Evolutionary conservation across 2,888 invertebrate genomes (phyloP), one percentile per base, ranked within the genome.

Genomic region (Capitulum mitella): DNA sequence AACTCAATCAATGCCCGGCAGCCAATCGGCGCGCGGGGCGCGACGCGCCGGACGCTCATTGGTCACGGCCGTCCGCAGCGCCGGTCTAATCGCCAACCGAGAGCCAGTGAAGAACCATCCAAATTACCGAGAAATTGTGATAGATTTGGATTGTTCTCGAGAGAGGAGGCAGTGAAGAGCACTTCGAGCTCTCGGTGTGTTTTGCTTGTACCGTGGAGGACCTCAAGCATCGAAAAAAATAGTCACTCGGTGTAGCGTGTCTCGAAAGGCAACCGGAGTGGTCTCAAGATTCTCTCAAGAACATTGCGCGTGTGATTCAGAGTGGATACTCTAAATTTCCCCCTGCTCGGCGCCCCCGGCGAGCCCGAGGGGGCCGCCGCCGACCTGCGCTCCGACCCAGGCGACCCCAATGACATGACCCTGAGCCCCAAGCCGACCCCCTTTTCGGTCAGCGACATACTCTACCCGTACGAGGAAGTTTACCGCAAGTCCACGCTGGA

Each of bases 101-200:
- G 70, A 70, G 70, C 70, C 37, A 70, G 70, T 70, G 70, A 70
- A 70, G 16, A 16, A 70, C 70, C 70, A 70, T 70, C 70, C 70
- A 70, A 70, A 70, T 70, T 70, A 70, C 70, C 70, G 70, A 70
- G 37, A 70, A 70, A 70, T 70, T 70, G 70, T 70, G 70, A 70
- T 70, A 70, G 70, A 70, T 70, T 70, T 70, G 70, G 70, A 70
- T 70, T 70, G 70, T 70, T 37, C 70, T 34, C 37, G 3, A 16
- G 70, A 70, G 70, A 70, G 70, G 70, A 70, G 70, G 2, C 70
- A 37, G 70, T 70, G 70, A 70, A 70, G 70, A 70, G 70, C 70
- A 70, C 70, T 70, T 70, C 37, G 70, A 70, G 70, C 37, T 34
- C 70, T 37, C 37, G 37, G 70, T 37, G 70, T 70, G 70, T 70